A percentile compares a stretch with the other conserved stretches of the same genome.
phyloP scores from a whole-genome alignment of 1,140 invertebrate genomes.

The Pseudomyrmex cubaensis region DNA sequence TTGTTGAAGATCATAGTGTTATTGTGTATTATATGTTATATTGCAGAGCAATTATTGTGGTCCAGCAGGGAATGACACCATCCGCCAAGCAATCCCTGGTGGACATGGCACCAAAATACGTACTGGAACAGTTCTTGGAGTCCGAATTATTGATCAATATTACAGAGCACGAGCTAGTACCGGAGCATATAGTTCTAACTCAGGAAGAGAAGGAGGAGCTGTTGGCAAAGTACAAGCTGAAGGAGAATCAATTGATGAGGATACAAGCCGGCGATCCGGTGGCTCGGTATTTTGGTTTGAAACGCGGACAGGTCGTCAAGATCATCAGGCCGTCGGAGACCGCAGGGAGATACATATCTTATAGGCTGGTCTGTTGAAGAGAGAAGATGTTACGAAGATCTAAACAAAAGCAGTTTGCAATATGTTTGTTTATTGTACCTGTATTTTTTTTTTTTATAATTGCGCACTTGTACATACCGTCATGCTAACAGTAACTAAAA shows the following conservation, averaged over 20 bases:
- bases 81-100: conserved; percentile 98
- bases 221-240: conserved; percentile 97
- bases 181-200: conserved; percentile 99
- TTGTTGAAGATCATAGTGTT: neutral
- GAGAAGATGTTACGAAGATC: neutral
- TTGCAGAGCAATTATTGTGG: conserved; percentile 90
- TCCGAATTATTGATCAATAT: conserved; percentile 99
- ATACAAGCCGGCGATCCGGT: conserved; percentile 99
- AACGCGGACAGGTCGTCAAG: conserved; percentile 99
- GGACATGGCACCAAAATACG: conserved; percentile 99
- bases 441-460: conserved; percentile 15
- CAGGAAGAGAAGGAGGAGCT: conserved; percentile 99
- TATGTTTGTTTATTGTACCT: conserved; percentile 19
- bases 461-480: conserved; percentile 30
- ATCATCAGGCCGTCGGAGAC: conserved; percentile 99
- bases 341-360: conserved; percentile 99
- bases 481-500: conserved; percentile 61
- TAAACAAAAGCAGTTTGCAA: conserved; percentile 15
- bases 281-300: conserved; percentile 98
- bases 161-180: conserved; percentile 99
- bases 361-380: conserved; percentile 95
- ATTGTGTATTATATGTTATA: conserved; percentile 80
- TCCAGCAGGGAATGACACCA: conserved; percentile 97
- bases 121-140: conserved; percentile 99
- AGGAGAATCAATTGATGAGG: conserved; percentile 99